These are phyloP conservation scores for Peromyscus polionotus DNA, from an alignment of 2,113 vertebrate species.

Conservation along the genomic window DNA sequence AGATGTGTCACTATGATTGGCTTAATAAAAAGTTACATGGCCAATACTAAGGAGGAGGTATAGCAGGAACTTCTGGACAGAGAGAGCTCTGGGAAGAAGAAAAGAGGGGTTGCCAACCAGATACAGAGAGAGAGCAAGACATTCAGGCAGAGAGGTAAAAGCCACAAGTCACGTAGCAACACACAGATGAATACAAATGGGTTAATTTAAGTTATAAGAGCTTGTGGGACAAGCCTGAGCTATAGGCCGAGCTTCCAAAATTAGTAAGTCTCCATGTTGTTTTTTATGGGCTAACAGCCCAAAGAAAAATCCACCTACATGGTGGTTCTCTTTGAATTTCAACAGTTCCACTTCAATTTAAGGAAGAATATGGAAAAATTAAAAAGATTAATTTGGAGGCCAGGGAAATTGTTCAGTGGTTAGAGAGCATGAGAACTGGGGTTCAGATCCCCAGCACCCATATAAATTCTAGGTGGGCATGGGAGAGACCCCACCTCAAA, in stretches of 20 bases:
- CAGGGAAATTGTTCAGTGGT: background rate
- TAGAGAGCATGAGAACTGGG: background rate
- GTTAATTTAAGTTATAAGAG: background rate
- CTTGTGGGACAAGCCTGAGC: background rate
- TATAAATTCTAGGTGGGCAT: background rate
- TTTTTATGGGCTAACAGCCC: background rate
- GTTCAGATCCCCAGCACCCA: background rate
- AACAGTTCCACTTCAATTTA: slow-evolving; percentile 9
- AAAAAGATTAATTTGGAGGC: background rate
- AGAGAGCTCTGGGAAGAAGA: background rate
- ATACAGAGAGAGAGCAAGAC: background rate
- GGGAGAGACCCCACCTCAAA: background rate
- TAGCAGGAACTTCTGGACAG: background rate
- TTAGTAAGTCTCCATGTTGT: background rate
- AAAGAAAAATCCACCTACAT: background rate
- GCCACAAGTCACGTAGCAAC: background rate
- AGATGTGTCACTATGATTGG: background rate
- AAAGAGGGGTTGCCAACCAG: background rate
- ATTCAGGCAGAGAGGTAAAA: background rate
- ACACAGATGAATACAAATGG: background rate
- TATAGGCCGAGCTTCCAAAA: background rate
- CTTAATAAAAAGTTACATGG: background rate
- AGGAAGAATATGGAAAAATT: background rate
- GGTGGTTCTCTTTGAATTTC: slow-evolving; percentile 11
- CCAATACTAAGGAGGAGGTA: background rate